Base-by-base conservation (phyloP, 2,888 invertebrate genomes). In the Eubasilissa splendida region DNA sequence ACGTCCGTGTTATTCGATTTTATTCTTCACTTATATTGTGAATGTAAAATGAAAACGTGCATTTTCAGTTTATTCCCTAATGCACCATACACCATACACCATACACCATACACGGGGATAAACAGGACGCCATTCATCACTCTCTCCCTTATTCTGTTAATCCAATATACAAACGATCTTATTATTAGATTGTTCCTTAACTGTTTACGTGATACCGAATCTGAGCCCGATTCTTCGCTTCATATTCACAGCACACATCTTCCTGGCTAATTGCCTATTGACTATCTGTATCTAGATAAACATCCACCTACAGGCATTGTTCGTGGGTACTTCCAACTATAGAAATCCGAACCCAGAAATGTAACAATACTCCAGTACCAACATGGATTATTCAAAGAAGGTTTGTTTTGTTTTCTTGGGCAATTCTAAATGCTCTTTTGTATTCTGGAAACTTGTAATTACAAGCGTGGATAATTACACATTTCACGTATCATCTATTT, bases 201-300 rank as follows among this genome's bases (percentile, higher is more conserved):
- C 42, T 12, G 68, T 31, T 68, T 42, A 68, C 68, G 68, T 31
- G 74, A 74, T 74, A 31, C 22, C 58, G 58, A 22, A 31, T 22
- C 63, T 76, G 65, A 11, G 65, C 53, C 65, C 42, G 65, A 76
- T 76, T 31, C 53, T 56, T 54, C 63, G 10, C 53, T 70, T 79
- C 58, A 42, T 63, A 73, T 63, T 73, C 54, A 54, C 63, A n/a
- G 68, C 66, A 63, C 77, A 70, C 70, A 68, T 76, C 70, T 70
- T 56, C 68, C 50, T 52, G 54, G 52, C 77, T 77, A 77, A 77
- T 77, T 77, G 77, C 66, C 70, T 77, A 66, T 77, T 77, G 77
- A 59, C 70, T 59, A 68, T 70, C 56, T 58, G 52, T 50, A 77
- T 77, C 58, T 22, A 56, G 68, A 77, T 77, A 70, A 77, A 77